phyloP scores from a whole-genome alignment of 2,113 vertebrate genomes.

The Enhydra lutris region DNA sequence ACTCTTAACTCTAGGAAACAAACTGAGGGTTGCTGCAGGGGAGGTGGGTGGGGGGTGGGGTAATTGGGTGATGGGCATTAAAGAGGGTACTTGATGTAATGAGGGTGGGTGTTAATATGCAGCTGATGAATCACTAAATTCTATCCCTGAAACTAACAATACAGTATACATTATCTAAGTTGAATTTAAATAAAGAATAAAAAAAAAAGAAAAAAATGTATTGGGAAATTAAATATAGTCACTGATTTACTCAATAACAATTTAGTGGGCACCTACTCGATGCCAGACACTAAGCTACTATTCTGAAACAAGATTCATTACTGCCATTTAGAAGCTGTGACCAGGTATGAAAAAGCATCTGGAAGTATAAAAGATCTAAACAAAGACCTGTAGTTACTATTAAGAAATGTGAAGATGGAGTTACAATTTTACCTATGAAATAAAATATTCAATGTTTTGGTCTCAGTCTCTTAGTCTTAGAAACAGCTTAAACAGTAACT shows the following conservation, averaged over 20 bases:
- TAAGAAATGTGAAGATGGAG: background rate
- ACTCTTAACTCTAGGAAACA: background rate
- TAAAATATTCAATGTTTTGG: background rate
- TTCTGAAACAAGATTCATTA: background rate
- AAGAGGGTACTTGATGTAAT: background rate
- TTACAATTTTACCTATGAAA: background rate
- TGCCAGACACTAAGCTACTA: background rate
- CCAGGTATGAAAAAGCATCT: background rate
- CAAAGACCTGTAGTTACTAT: background rate
- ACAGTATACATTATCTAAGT: background rate
- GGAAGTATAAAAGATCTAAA: background rate
- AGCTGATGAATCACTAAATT: background rate
- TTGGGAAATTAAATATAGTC: background rate
- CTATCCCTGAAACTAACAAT: background rate
- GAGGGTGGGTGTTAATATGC: background rate
- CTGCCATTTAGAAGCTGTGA: background rate
- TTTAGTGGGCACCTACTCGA: background rate
- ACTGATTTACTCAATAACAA: background rate
- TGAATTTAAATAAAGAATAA: background rate
- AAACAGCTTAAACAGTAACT: background rate
- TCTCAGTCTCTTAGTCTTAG: background rate
- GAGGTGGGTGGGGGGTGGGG: background rate
- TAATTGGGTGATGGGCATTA: background rate
- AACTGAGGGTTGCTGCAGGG: background rate
- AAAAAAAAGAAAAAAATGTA: background rate